These are phyloP conservation scores for Falco novaeseelandiae DNA, from an alignment of 2,797 vertebrate species.

Conservation along the genomic window DNA sequence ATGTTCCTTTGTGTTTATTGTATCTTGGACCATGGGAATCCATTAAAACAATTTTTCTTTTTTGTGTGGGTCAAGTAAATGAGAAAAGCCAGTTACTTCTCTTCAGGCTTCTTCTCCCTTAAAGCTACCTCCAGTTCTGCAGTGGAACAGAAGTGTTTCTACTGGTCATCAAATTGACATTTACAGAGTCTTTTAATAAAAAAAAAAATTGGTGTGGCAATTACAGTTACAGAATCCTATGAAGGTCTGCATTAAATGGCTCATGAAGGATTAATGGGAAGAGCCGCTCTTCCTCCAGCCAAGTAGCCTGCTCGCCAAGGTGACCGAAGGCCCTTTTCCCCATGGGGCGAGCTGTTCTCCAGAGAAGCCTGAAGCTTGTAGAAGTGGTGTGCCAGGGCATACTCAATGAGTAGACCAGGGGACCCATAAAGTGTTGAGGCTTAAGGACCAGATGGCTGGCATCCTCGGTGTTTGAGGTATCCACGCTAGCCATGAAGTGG, in stretches of 20 bases:
- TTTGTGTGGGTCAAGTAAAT: neutral
- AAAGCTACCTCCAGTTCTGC: neutral
- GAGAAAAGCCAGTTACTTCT: neutral
- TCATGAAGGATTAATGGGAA: neutral
- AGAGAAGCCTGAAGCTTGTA: neutral
- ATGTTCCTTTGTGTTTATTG: neutral
- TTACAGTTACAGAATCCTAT: neutral
- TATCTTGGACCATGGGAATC: neutral
- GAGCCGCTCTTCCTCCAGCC: neutral
- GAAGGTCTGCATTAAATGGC: neutral
- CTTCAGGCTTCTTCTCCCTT: neutral
- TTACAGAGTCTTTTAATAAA: neutral
- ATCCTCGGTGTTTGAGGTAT: neutral
- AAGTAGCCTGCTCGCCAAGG: neutral
- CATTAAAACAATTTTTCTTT: neutral
- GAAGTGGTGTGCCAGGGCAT: neutral
- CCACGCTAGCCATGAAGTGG: neutral
- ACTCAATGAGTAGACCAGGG: neutral
- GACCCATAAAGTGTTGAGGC: neutral
- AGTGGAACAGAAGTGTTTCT: neutral
- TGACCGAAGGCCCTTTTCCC: neutral
- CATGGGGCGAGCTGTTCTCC: neutral
- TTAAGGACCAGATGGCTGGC: neutral
- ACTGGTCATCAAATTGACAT: neutral
- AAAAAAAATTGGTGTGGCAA: neutral